Percentiles rank a stretch among this genome's conserved stretches.
Evolutionary conservation across 2,797 vertebrate genomes (phyloP).

Genomic region (Syndactyla subalaris): DNA sequence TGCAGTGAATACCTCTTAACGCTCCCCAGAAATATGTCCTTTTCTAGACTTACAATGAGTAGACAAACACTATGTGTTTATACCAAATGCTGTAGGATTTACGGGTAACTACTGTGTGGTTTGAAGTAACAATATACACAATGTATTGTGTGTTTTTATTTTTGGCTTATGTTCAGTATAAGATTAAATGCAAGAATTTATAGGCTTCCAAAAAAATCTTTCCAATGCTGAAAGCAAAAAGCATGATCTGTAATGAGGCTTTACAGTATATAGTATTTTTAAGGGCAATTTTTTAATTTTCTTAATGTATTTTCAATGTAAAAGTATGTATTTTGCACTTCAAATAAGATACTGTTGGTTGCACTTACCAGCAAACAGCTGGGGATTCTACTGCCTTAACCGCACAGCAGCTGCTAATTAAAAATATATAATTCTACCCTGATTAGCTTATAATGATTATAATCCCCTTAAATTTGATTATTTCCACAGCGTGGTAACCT

Average conservation of each 20-base stretch:
- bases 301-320: conserved; percentile 15
- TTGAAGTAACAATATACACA: conserved; percentile 42
- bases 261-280: background rate
- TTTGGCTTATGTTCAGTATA: background rate
- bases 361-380: conserved; percentile 57
- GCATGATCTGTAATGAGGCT: background rate
- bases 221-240: background rate
- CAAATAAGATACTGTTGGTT: conserved; percentile 33
- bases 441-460: conserved; percentile 62
- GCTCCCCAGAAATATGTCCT: conserved; percentile 16
- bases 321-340: conserved; percentile 1
- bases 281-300: background rate
- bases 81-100: conserved; percentile 38
- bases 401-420: conserved; percentile 73
- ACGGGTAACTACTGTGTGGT: background rate
- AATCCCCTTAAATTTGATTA: conserved; percentile 56
- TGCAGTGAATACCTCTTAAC: conserved; percentile 9
- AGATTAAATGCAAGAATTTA: conserved; percentile 26
- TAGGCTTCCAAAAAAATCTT: background rate
- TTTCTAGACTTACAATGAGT: conserved; percentile 17
- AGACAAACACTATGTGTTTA: conserved; percentile 52
- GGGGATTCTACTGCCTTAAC: conserved; percentile 36
- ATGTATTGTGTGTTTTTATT: conserved; percentile 23
- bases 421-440: conserved; percentile 57
- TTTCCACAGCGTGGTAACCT: conserved; percentile 21